Conservation (phyloP, 2,888 invertebrate species). For the Pristionchus maxplancki region DNA sequence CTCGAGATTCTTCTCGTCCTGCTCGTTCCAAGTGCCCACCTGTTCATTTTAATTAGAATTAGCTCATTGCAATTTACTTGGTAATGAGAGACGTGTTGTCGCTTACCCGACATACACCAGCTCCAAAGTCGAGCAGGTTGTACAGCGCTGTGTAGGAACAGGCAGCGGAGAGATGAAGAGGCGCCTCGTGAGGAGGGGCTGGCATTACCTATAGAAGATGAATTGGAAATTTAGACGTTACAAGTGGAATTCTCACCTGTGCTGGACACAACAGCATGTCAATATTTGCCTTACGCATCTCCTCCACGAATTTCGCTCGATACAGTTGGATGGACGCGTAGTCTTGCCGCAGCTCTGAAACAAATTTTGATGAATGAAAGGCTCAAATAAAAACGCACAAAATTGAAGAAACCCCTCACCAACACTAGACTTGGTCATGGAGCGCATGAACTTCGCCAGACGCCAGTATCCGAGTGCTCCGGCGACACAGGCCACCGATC, state of each 20-base stretch:
- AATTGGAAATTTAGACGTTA: too few relatives aligned
- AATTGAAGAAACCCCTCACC: constrained; percentile 33
- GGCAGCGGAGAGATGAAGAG: constrained; percentile 66
- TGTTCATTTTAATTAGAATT: background rate
- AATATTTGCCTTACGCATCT: constrained; percentile 61
- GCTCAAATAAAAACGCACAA: background rate
- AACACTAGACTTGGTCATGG: background rate
- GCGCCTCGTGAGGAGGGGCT: constrained; percentile 66
- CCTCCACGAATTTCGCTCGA: constrained; percentile 60
- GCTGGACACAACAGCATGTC: constrained; percentile 69
- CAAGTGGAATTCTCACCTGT: constrained; percentile 56
- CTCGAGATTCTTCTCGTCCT: constrained; percentile 63
- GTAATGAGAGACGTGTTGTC: background rate
- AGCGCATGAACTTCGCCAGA: background rate
- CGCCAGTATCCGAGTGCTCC: background rate
- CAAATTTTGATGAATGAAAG: too few relatives aligned
- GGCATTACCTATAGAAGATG: constrained; percentile 59
- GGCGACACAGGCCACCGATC: background rate
- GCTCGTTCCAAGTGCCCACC: constrained; percentile 50
- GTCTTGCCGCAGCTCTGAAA: constrained; percentile 63
- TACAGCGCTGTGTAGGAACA: constrained; percentile 74
- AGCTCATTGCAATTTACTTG: background rate
- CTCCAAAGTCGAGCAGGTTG: constrained; percentile 78
- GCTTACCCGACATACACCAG: constrained; percentile 62
- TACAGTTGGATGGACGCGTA: constrained; percentile 68